phyloP scores from a whole-genome alignment of 2,113 vertebrate genomes.

The Climacteris rufus region DNA sequence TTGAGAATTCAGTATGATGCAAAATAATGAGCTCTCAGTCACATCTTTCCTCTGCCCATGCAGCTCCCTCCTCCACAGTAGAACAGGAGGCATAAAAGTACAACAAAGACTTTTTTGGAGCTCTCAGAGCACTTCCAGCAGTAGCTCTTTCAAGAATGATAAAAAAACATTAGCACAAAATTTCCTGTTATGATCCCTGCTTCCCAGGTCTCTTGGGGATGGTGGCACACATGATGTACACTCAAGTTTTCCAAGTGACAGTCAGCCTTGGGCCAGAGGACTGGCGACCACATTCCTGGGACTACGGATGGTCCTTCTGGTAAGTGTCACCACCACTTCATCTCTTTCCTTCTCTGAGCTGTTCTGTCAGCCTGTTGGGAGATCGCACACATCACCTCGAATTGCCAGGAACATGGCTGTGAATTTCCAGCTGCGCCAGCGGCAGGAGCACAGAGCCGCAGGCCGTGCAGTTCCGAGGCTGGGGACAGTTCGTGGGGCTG shows the following conservation, averaged over 20 bases:
- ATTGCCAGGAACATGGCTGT: not conserved
- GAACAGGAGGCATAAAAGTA: slow-evolving; percentile 16
- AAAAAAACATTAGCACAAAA: not conserved
- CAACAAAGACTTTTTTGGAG: slow-evolving; percentile 21
- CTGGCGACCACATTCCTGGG: slow-evolving; percentile 93
- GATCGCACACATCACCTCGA: not conserved
- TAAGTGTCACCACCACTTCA: slow-evolving; percentile 56
- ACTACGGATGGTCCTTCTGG: slow-evolving; percentile 96
- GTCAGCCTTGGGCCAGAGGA: slow-evolving; percentile 91
- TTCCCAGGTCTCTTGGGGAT: slow-evolving; percentile 88
- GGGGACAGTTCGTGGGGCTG: not conserved
- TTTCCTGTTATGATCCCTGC: not conserved
- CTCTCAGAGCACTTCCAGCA: slow-evolving; percentile 15
- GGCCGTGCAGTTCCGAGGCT: accelerated
- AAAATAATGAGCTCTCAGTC: slow-evolving; percentile 44
- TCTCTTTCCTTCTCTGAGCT: not conserved
- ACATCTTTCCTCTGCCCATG: slow-evolving; percentile 45
- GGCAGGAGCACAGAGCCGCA: not conserved
- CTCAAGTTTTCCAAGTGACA: slow-evolving; percentile 94
- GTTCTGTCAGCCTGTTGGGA: not conserved
- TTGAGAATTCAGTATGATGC: slow-evolving; percentile 27
- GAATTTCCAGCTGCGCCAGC: not conserved
- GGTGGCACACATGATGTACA: slow-evolving; percentile 96
- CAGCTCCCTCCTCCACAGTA: slow-evolving; percentile 42
- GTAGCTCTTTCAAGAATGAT: not conserved